Evolutionary conservation across 2,797 vertebrate species (phyloP), one percentile per base, ranked within the genome.

Genomic region (Oreochromis mossambicus): DNA sequence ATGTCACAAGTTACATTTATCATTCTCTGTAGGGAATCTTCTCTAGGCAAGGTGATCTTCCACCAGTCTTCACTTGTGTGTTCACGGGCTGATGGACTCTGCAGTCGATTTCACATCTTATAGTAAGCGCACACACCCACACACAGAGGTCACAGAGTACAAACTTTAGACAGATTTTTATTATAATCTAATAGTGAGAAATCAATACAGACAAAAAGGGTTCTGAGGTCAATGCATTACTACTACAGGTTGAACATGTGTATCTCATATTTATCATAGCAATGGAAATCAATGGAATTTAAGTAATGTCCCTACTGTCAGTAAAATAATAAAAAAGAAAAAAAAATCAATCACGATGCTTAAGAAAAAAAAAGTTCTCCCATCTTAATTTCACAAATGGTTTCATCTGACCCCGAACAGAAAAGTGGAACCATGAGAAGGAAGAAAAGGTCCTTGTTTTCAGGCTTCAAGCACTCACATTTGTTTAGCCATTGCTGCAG

Each of bases 221-320:
- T 32, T 75, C 17, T 3, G 43, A 75, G 70, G 2, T 75, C 43
- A 8, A 75, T 41, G 32, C 24, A 77, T 73, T 55, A 78, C 32
- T 85, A 68, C 55, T 76, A 68, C 55, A 79, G 41, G 41, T 15
- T 61, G 5, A 86, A 84, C 24, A 85, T 81, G 48, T 83, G n/a
- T 81, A 54, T 56, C 29, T 87, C 54, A 68, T 56, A 56, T 51
- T 82, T 66, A 82, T 78, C 21, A 90, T 51, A 68, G 54, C 46
- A 83, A 83, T 17, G 7, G 77, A 84, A 91, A 77, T 50, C 48
- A 38, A 78, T 51, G 34, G 70, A 29, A 75, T 48, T 75, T 48
- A 19, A 83, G 13, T 15, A 56, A 82, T 50, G 46, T 7, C 11
- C 26, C 80, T 75, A 81, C 6, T 70, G 15, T 50, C 70, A 50